Conservation (phyloP, 2,888 invertebrate genomes). For the Meliscaeva auricollis region DNA sequence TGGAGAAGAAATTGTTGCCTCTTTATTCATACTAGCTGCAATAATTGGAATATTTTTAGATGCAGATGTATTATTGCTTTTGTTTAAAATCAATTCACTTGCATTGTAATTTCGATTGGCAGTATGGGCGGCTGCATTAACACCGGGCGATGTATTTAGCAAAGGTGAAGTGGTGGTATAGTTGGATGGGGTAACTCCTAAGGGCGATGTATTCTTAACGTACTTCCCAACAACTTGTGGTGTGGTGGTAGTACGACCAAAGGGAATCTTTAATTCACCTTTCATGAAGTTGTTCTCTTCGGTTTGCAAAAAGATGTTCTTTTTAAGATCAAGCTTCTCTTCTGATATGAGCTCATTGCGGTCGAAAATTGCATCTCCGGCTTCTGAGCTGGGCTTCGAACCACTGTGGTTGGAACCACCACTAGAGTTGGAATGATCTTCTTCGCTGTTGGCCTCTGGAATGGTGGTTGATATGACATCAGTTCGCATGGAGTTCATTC, state of each 20-base stretch:
- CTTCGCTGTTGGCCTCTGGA: constrained; percentile 92
- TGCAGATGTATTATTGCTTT: constrained; percentile 62
- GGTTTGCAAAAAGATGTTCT: constrained; percentile 83
- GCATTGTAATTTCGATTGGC: constrained; percentile 57
- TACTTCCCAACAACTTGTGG: constrained; percentile 37
- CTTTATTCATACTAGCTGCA: constrained; percentile 56
- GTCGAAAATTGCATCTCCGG: constrained; percentile 67
- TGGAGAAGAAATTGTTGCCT: constrained; percentile 55
- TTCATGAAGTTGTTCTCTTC: constrained; percentile 84
- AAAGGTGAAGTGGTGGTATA: constrained; percentile 18
- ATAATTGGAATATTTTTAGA: constrained; percentile 48
- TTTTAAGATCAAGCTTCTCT: constrained; percentile 81
- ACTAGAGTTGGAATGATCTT: constrained; percentile 88
- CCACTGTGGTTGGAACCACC: constrained; percentile 85
- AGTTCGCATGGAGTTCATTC: constrained; percentile 88
- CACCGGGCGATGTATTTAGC: neutral
- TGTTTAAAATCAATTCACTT: constrained; percentile 61
- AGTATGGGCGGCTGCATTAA: constrained; percentile 12
- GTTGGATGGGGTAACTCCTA: constrained; percentile 22
- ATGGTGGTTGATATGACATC: constrained; percentile 94
- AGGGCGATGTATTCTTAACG: constrained; percentile 12
- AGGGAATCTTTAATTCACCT: constrained; percentile 80
- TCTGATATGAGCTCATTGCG: constrained; percentile 77
- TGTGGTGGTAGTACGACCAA: constrained; percentile 19
- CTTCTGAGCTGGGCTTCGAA: constrained; percentile 85